Conservation (phyloP, 2,797 vertebrate genomes). For the Halcyon badia region DNA sequence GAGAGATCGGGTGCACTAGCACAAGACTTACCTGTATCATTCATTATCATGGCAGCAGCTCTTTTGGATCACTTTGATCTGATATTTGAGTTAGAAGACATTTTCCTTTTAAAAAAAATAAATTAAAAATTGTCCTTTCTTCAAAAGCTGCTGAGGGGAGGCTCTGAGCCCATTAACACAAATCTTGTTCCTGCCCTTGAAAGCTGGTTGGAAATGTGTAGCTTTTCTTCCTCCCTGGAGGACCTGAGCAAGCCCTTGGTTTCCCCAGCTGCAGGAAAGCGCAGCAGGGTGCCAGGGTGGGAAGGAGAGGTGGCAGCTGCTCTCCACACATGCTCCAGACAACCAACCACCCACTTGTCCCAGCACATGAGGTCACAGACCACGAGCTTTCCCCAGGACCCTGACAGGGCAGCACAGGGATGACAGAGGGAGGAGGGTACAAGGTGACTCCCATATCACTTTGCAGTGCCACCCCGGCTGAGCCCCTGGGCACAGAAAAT, state of each 20-base stretch:
- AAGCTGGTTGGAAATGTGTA: neutral
- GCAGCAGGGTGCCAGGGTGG: accelerated
- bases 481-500: neutral
- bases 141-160: neutral
- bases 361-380: neutral
- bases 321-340: neutral
- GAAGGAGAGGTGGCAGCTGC: neutral
- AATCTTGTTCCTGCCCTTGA: neutral
- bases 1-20: neutral
- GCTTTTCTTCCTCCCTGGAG: neutral
- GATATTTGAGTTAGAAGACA: neutral
- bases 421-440: neutral
- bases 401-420: neutral
- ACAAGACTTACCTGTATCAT: neutral
- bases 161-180: neutral
- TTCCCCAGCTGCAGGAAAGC: neutral
- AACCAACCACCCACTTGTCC: neutral
- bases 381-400: neutral
- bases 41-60: neutral
- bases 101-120: neutral
- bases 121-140: neutral
- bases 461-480: neutral
- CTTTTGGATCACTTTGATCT: neutral
- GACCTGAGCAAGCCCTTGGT: neutral
- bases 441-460: accelerated